Evolutionary conservation across 2,888 invertebrate species (phyloP).

Genomic region (Galerucella pusilla): DNA sequence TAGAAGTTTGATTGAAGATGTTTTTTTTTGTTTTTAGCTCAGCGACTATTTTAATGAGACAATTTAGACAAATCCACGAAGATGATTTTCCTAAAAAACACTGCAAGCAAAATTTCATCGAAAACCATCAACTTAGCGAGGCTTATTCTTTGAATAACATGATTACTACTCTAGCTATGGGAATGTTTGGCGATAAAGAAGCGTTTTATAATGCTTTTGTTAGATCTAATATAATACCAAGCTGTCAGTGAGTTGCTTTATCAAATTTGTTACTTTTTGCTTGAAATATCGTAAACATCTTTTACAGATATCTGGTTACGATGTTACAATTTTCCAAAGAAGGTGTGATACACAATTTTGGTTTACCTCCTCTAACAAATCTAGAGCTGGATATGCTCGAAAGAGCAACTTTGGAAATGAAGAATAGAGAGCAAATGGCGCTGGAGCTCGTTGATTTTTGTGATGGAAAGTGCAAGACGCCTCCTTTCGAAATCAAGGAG

Average conservation of each 20-base stretch:
- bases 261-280: neutral
- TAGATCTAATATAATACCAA: conserved; percentile 55
- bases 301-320: conserved; percentile 58
- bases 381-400: conserved; percentile 64
- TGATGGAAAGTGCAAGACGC: conserved; percentile 42
- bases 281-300: conserved; percentile 5
- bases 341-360: conserved; percentile 66
- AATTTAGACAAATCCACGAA: conserved; percentile 47
- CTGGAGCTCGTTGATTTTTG: conserved; percentile 46
- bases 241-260: conserved; percentile 56
- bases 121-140: conserved; percentile 46
- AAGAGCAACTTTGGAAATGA: conserved; percentile 62
- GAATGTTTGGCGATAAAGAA: conserved; percentile 57
- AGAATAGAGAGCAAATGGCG: conserved; percentile 56
- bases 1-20: neutral
- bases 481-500: conserved; percentile 49
- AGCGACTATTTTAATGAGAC: conserved; percentile 43
- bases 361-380: conserved; percentile 66
- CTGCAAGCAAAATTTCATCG: conserved; percentile 40
- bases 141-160: conserved; percentile 58
- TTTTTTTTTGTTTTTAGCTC: conserved; percentile 22
- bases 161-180: conserved; percentile 58
- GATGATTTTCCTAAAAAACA: conserved; percentile 48
- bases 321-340: conserved; percentile 65
- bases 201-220: conserved; percentile 57